Evolutionary conservation across 2,797 vertebrate species (phyloP), one percentile per base, ranked within the genome.

Genomic region (Siniperca obscura): DNA sequence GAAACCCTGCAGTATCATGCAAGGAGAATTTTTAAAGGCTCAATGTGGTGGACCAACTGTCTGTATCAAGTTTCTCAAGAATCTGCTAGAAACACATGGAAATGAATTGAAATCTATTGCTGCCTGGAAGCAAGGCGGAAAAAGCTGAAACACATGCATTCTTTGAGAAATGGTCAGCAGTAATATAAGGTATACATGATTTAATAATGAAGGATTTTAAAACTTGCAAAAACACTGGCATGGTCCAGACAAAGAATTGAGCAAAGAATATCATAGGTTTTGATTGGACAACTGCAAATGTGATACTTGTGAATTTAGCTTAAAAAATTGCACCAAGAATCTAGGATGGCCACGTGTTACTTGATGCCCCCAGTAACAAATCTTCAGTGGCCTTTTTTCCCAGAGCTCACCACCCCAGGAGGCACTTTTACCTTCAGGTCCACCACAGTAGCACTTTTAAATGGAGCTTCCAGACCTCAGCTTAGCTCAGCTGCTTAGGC

Each of bases 401-500:
- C 82, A 84, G 83, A 82, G 74, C 59, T 86, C 84, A 67, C 46
- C 80, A 78, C 88, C 87, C 86, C 81, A 83, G 87, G 85, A 93
- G 87, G 83, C 85, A 83, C 83, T 78, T 86, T 75, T 80, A 86
- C 80, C 82, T 83, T 66, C 62, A 86, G 70, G 74, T 81, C 60
- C 82, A 77, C 80, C 78, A 86, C 80, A 87, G 82, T 81, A 91
- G 91, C 86, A 80, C 76, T 87, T 91, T 85, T 76, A 84, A 75
- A 94, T 92, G 83, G 88, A 78, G 90, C 93, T 91, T 93, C 91
- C 94, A 95, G 94, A 93, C 90, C 81, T 83, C 81, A 76, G 82
- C 34, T 55, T 12, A 50, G 82, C 86, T 95, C 94, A 94, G 94
- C 94, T 96, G 95, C 87, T 95, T 81, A 76, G 92, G 91, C 94